phyloP scores from a whole-genome alignment of 1,140 invertebrate species.

The Formica selysi region DNA sequence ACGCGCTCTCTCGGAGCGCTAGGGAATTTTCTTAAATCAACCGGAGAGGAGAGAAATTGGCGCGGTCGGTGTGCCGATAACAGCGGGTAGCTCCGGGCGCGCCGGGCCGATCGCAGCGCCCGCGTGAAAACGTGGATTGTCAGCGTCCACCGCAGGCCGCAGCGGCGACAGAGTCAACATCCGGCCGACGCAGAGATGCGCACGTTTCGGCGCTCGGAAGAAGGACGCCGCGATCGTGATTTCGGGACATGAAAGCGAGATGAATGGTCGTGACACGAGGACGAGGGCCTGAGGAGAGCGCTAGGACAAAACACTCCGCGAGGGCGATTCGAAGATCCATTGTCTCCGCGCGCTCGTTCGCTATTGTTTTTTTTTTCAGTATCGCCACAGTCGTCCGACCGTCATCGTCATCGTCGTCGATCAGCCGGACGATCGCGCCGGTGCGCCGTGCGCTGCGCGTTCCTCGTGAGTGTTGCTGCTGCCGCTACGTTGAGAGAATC shows the following conservation, averaged over 20 bases:
- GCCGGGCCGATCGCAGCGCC: conserved; percentile 42
- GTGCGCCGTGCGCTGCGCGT: conserved; percentile 16
- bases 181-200: conserved; percentile 78
- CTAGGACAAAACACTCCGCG: conserved; percentile 39
- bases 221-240: conserved; percentile 74
- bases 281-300: conserved; percentile 68
- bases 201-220: conserved; percentile 73
- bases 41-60: not conserved
- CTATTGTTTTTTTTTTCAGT: not conserved
- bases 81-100: too few species aligned
- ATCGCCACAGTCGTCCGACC: conserved; percentile 8
- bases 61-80: not conserved
- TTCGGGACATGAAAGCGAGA: conserved; percentile 75
- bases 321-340: conserved; percentile 69
- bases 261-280: conserved; percentile 64
- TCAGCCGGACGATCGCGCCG: not conserved
- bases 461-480: conserved; percentile 23
- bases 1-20: not conserved
- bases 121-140: conserved; percentile 26
- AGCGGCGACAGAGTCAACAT: conserved; percentile 76
- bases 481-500: not conserved
- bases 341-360: conserved; percentile 54
- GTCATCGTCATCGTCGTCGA: not conserved
- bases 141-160: conserved; percentile 70
- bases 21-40: not conserved